Evolutionary conservation across 2,797 vertebrate genomes (phyloP).

Genomic region (Adrianichthys oophorus): DNA sequence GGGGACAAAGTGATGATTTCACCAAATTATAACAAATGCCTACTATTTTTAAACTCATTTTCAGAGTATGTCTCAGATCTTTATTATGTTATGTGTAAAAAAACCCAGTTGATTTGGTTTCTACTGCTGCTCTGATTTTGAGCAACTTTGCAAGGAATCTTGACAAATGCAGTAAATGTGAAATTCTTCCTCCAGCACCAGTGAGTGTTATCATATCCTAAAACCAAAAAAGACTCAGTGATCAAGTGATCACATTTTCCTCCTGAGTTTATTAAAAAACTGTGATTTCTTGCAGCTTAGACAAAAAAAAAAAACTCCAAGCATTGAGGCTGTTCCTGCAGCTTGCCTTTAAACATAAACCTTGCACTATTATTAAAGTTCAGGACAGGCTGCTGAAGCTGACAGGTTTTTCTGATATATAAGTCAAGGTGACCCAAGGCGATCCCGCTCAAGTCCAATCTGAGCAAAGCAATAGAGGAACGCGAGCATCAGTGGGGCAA

Average conservation of each 20-base stretch:
- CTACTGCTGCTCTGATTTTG: slow-evolving; percentile 11
- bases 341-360: slow-evolving; percentile 6
- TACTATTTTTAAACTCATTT: too few relatives aligned
- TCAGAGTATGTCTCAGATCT: too few relatives aligned
- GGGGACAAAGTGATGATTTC: too few relatives aligned
- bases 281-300: slow-evolving; percentile 15
- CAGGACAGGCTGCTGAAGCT: slow-evolving; percentile 26
- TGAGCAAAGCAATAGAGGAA: slow-evolving; percentile 84
- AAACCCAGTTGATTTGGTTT: slow-evolving; percentile 17
- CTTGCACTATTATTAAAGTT: slow-evolving; percentile 9
- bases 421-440: slow-evolving; percentile 63
- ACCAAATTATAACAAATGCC: too few relatives aligned
- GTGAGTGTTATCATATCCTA: slow-evolving; percentile 40
- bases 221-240: slow-evolving; percentile 21
- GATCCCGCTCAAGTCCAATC: slow-evolving; percentile 74
- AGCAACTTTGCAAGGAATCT: slow-evolving; percentile 7
- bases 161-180: slow-evolving; percentile 26
- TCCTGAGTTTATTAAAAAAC: slow-evolving; percentile 30
- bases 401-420: slow-evolving; percentile 24
- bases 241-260: slow-evolving; percentile 15
- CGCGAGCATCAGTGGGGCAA: slow-evolving; percentile 68
- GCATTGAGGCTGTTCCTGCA: not conserved
- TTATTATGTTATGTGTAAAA: slow-evolving; percentile 1
- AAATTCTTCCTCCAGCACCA: slow-evolving; percentile 36
- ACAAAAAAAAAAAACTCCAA: slow-evolving; percentile 17